Evolutionary conservation across 2,888 invertebrate genomes (phyloP).

Genomic region (Tipula confusa): DNA sequence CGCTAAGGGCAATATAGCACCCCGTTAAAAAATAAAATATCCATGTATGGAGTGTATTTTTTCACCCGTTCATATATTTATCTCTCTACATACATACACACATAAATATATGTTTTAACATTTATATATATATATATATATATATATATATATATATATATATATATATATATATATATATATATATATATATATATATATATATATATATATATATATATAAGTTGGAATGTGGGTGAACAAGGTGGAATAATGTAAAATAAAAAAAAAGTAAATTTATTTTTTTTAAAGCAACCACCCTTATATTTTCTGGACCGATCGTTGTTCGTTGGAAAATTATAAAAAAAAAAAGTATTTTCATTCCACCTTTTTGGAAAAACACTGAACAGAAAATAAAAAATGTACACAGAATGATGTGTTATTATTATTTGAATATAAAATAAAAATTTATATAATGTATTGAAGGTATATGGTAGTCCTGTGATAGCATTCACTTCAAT

Average conservation of each 20-base stretch:
- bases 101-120: background rate
- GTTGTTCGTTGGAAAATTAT: constrained; percentile 20
- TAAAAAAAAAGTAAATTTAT: too few relatives aligned
- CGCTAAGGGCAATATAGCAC: background rate
- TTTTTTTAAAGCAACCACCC: constrained; percentile 12
- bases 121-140: background rate
- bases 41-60: background rate
- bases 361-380: constrained; percentile 13
- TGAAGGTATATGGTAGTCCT: constrained; percentile 25
- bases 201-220: background rate
- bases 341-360: constrained; percentile 13
- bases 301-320: constrained; percentile 25
- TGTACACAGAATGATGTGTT: constrained; percentile 12
- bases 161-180: background rate
- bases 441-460: constrained; percentile 25
- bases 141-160: too few relatives aligned
- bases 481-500: constrained; percentile 25
- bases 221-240: constrained; percentile 12
- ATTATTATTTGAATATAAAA: constrained; percentile 25
- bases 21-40: background rate
- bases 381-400: background rate
- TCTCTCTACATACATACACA: background rate
- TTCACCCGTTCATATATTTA: background rate
- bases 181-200: background rate
- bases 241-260: background rate